Conservation (phyloP, 2,797 vertebrate genomes). For the Acipenser oxyrinchus region DNA sequence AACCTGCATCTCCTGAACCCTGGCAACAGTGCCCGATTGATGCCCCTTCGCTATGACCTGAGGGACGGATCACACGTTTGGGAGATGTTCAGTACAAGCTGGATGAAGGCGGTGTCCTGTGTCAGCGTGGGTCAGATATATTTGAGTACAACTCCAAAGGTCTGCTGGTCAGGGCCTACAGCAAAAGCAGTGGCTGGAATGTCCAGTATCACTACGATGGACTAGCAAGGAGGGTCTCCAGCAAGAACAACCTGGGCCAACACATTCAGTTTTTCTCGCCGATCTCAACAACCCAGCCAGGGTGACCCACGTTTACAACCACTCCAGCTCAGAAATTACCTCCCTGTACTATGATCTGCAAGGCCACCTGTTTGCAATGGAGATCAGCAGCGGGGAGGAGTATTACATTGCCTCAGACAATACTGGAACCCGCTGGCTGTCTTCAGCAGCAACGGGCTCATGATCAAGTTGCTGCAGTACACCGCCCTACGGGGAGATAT, state of each 20-base stretch:
- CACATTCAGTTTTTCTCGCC: constrained; percentile 96
- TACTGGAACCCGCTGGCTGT: constrained; percentile 93
- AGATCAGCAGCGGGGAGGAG: constrained; percentile 96
- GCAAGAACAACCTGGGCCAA: constrained; percentile 88
- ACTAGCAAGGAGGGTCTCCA: constrained; percentile 84
- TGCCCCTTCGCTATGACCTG: constrained; percentile 92
- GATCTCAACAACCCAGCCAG: constrained; percentile 90
- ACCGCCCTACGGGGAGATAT: constrained; percentile 95
- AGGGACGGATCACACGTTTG: constrained; percentile 90
- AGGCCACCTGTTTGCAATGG: constrained; percentile 97
- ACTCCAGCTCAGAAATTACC: constrained; percentile 95
- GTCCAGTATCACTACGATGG: constrained; percentile 95
- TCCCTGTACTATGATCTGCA: constrained; percentile 97
- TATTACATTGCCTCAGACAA: constrained; percentile 98
- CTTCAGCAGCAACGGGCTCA: constrained; percentile 97
- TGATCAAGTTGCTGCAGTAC: constrained; percentile 98
- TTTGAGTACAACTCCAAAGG: constrained; percentile 99
- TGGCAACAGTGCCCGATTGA: constrained; percentile 83
- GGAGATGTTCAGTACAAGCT: constrained; percentile 92
- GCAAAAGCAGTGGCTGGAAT: constrained; percentile 84
- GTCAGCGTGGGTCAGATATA: constrained; percentile 82
- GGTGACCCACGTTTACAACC: constrained; percentile 95
- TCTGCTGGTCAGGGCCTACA: constrained; percentile 87
- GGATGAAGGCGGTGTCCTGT: constrained; percentile 90
- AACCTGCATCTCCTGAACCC: constrained; percentile 94